Conservation (phyloP, 1,140 invertebrate genomes). For the Pygmarrhopalites habei region DNA sequence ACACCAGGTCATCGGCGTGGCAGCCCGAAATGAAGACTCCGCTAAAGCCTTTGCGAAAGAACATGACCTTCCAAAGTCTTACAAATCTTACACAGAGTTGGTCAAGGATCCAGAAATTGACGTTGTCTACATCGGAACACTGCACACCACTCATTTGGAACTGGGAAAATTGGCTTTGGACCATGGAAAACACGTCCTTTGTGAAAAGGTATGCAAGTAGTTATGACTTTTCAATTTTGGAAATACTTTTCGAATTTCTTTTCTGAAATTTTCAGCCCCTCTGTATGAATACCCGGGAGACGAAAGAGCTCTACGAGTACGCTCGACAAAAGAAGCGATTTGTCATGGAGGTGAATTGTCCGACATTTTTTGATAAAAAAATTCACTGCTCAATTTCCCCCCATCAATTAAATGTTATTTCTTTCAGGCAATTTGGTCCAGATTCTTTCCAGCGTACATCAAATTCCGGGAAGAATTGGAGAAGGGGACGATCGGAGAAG, state of each 20-base stretch:
- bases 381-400: neutral
- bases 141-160: constrained; percentile 45
- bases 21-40: constrained; percentile 54
- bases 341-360: constrained; percentile 53
- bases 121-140: constrained; percentile 49
- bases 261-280: no score
- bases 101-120: constrained; percentile 62
- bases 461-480: constrained; percentile 41
- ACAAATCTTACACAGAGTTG: constrained; percentile 68
- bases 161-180: constrained; percentile 46
- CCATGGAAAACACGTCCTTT: constrained; percentile 49
- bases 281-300: constrained; percentile 44
- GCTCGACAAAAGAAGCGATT: constrained; percentile 42
- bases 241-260: no score
- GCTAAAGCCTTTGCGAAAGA: constrained; percentile 66
- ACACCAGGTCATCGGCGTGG: no score
- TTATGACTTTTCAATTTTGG: no score
- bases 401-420: constrained; percentile 14
- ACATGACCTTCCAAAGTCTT: constrained; percentile 60
- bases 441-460: constrained; percentile 48
- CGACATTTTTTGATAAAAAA: constrained; percentile 17
- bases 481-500: constrained; percentile 45
- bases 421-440: constrained; percentile 48
- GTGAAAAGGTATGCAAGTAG: no score
- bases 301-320: constrained; percentile 40